These are phyloP conservation scores for Trachymyrmex cornetzi DNA, from an alignment of 1,140 invertebrate genomes.

Conservation along the genomic window DNA sequence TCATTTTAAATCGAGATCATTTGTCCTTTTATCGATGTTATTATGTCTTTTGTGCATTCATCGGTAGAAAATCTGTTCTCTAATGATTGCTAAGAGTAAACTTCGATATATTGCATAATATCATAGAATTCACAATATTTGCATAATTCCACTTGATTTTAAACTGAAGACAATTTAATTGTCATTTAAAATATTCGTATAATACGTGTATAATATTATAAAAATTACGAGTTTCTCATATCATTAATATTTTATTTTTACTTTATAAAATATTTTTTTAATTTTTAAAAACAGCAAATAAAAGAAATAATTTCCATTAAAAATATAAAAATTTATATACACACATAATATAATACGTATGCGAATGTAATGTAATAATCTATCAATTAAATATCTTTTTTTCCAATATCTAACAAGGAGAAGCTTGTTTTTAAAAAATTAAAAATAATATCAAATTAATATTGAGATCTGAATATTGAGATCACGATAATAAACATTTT, in stretches of 20 bases:
- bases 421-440: neutral
- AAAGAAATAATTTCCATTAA: neutral
- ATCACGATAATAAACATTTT: neutral
- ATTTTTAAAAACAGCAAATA: constrained; percentile 12
- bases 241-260: neutral
- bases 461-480: neutral
- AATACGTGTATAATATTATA: neutral
- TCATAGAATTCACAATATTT: neutral
- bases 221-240: constrained; percentile 1
- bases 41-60: constrained; percentile 15
- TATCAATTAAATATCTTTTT: constrained; percentile 6
- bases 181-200: neutral
- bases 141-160: neutral
- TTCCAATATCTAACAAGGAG: neutral
- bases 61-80: neutral
- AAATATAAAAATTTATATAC: neutral
- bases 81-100: constrained; percentile 27
- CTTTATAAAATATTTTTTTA: constrained; percentile 1
- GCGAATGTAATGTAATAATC: neutral
- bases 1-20: constrained; percentile 63
- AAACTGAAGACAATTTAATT: neutral
- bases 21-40: constrained; percentile 15
- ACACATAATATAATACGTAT: neutral
- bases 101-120: neutral
- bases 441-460: constrained; percentile 3